phyloP scores from a whole-genome alignment of 2,888 invertebrate species.

The Spialia ferax region DNA sequence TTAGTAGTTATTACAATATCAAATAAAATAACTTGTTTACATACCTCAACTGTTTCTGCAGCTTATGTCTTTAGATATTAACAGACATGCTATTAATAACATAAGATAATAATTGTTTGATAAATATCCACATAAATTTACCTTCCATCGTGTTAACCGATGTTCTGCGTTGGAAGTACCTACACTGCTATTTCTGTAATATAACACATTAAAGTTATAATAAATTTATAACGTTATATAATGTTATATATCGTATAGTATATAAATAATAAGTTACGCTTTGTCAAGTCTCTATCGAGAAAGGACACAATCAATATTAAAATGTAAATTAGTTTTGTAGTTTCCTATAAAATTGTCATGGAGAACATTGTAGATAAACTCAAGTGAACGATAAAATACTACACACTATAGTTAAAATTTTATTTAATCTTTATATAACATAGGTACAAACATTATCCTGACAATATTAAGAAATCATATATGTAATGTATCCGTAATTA shows the following conservation, averaged over 20 bases:
- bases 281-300: neutral
- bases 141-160: conserved; percentile 28
- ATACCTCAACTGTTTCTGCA: neutral
- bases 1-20: no score
- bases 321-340: neutral
- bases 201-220: neutral
- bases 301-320: neutral
- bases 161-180: conserved; percentile 28
- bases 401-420: no score
- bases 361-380: no score
- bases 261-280: neutral
- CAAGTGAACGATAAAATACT: no score
- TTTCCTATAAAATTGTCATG: neutral
- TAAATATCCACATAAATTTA: conserved; percentile 21
- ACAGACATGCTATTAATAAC: neutral
- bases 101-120: conserved; percentile 5
- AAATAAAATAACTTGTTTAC: no score
- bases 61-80: neutral
- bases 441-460: conserved; percentile 4
- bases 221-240: neutral
- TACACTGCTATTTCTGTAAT: neutral
- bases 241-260: neutral
- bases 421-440: neutral
- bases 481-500: neutral
- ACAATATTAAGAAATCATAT: neutral